Base-by-base conservation (phyloP, 2,113 vertebrate genomes). In the Verasper variegatus region DNA sequence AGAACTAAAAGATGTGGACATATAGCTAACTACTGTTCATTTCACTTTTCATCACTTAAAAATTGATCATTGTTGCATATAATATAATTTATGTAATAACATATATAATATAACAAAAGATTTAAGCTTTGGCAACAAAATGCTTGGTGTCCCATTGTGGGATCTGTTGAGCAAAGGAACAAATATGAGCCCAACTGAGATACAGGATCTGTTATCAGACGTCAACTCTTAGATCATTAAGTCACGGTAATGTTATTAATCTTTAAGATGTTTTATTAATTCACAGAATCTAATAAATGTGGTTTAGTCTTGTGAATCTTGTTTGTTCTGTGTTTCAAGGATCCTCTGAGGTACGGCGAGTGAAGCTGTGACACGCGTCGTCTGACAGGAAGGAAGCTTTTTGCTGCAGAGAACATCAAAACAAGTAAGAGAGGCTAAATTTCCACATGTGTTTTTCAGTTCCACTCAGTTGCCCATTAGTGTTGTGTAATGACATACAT, bases 391-490 rank as follows among this genome's bases (percentile, higher is more conserved):
- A 52, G 24, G 62, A 62, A 12, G 17, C 59, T 23, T 51, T 37
- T 78, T 15, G 51, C 49, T n/a, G 23, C 63, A 4, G 23, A 21
- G 7, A 35, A 87, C 20, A 57, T 35, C 67, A 69, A 63, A 84
- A 75, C 57, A 86, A 72, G 80, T 87, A 75, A 78, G 65, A 80
- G 26, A 76, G 23, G 56, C 23, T 27, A 72, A 11, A 56, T 86
- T 59, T 85, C 21, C 69, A 37, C 60, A 71, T 68, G 69, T 86
- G 69, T 87, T 86, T 80, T 78, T 84, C 80, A 42, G 88, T 85
- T 88, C 81, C 80, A 40, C 87, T 80, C 80, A 83, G 85, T 87
- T 89, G 86, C 74, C 72, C 83, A 90, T 89, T 83, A 76, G 83
- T 78, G 86, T 87, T 88, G 83, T 78, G 76, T 71, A 88, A 90